phyloP scores from a whole-genome alignment of 2,113 vertebrate genomes.

The Bubo blakistoni region DNA sequence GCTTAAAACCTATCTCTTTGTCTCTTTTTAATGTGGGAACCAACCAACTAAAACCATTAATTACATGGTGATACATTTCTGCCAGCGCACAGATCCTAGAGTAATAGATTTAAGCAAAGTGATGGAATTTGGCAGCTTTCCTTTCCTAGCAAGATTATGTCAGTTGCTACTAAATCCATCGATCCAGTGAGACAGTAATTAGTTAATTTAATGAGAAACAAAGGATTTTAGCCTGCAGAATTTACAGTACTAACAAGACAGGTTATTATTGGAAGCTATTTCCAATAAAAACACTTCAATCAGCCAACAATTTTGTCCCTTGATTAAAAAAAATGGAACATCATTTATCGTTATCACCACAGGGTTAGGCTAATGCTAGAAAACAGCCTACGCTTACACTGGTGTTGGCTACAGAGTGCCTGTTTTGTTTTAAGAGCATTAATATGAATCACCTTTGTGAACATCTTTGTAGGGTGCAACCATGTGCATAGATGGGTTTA shows the following conservation, averaged over 20 bases:
- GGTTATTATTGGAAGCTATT: conserved; percentile 22
- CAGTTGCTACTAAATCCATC: not conserved
- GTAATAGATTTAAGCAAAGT: not conserved
- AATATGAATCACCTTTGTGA: not conserved
- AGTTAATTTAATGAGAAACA: conserved; percentile 59
- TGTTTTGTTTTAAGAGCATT: not conserved
- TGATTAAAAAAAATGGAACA: not conserved
- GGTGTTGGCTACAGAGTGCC: not conserved
- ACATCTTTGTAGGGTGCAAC: not conserved
- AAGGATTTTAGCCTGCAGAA: conserved; percentile 26
- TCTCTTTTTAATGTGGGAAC: not conserved
- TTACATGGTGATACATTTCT: conserved; percentile 19
- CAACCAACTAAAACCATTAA: not conserved
- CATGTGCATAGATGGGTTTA: not conserved
- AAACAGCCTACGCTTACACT: not conserved
- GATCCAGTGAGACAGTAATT: conserved; percentile 34
- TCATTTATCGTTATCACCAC: accelerated
- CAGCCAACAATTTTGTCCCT: not conserved
- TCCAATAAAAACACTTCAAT: conserved; percentile 36
- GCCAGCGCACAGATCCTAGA: not conserved
- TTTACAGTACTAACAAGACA: conserved; percentile 22
- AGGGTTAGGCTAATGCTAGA: not conserved
- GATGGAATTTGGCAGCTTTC: conserved; percentile 25
- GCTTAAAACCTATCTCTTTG: not conserved
- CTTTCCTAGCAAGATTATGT: not conserved